Evolutionary conservation across 2,797 vertebrate genomes (phyloP).

Genomic region (Furcifer pardalis): DNA sequence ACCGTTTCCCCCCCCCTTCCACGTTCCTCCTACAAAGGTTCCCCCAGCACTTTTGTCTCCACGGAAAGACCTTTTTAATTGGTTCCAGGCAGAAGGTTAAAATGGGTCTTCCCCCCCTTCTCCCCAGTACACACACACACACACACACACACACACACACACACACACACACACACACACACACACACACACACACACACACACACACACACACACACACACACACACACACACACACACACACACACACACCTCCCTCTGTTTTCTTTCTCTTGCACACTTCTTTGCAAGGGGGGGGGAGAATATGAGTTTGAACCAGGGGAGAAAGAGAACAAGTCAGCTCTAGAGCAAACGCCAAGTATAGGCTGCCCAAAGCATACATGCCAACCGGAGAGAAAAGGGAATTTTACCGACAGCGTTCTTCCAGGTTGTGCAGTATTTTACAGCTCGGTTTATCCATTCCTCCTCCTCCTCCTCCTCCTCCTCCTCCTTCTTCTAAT

Average conservation of each 20-base stretch:
- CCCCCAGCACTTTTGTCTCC: conserved; percentile 69
- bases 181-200: too few species aligned
- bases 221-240: background rate
- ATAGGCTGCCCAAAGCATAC: conserved; percentile 19
- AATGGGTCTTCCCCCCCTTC: conserved; percentile 62
- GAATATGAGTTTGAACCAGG: conserved; percentile 27
- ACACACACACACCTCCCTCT: conserved; percentile 31
- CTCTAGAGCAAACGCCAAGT: conserved; percentile 13
- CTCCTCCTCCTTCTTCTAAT: too few species aligned
- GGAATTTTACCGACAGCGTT: background rate
- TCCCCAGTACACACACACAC: background rate
- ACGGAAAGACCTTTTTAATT: conserved; percentile 78
- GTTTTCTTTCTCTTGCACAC: conserved; percentile 15
- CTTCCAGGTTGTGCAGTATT: background rate
- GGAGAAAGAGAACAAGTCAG: conserved; percentile 20
- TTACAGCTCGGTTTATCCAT: background rate
- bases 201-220: too few species aligned
- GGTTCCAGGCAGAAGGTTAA: conserved; percentile 79
- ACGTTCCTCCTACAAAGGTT: conserved; percentile 71
- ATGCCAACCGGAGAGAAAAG: conserved; percentile 7
- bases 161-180: too few species aligned
- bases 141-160: too few species aligned
- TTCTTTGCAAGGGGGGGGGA: conserved; percentile 19
- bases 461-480: too few species aligned
- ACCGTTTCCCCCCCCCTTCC: conserved; percentile 68